Evolutionary conservation across 2,113 vertebrate genomes (phyloP).

Genomic region (Pangasianodon gigas): DNA sequence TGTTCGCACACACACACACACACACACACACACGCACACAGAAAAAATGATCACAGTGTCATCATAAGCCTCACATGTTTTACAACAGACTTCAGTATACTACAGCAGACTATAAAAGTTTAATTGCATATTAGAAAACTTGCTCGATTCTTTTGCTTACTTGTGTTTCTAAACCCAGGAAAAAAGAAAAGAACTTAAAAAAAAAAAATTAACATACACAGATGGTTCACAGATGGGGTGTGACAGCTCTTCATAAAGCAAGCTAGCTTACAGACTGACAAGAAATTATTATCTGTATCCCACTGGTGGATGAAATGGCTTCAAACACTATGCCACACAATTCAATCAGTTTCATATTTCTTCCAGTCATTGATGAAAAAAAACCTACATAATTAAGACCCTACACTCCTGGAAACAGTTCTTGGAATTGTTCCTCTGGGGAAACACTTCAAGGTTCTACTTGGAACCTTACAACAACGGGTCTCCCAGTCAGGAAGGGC

Average conservation of each 20-base stretch:
- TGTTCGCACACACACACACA: conserved; percentile 12
- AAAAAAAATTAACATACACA: background rate
- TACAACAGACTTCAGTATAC: no score
- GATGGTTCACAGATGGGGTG: conserved; percentile 12
- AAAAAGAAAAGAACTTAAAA: background rate
- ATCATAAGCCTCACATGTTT: background rate
- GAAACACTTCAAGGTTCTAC: background rate
- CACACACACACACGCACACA: conserved; percentile 10
- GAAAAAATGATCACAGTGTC: background rate
- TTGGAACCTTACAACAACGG: background rate
- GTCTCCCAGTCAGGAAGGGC: background rate
- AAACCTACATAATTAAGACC: background rate
- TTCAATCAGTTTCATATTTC: background rate
- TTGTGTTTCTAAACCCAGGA: background rate
- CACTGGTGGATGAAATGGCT: background rate
- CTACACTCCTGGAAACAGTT: background rate
- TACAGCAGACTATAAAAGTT: background rate
- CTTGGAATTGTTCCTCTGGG: background rate
- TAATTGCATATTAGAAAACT: background rate
- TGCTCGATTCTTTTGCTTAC: background rate
- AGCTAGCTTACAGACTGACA: conserved; percentile 15
- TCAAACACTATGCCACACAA: background rate
- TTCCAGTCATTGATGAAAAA: background rate
- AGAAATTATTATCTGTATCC: conserved; percentile 4
- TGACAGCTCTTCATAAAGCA: conserved; percentile 18